Evolutionary conservation across 2,113 vertebrate genomes (phyloP).

Genomic region (Trogon melanurus): DNA sequence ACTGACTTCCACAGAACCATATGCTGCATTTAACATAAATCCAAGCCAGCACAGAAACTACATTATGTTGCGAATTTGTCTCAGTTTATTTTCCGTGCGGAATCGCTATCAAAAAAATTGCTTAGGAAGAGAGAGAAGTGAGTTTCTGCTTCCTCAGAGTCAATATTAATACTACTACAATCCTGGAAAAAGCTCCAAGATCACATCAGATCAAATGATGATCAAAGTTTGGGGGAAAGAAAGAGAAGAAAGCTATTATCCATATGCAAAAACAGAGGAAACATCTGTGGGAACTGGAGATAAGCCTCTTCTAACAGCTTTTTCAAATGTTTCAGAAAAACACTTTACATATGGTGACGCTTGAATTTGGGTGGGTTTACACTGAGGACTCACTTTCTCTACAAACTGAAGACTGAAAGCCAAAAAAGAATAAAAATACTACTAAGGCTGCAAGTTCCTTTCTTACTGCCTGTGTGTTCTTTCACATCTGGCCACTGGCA

Average conservation of each 20-base stretch:
- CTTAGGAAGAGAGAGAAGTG: not conserved
- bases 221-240: not conserved
- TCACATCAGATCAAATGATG: not conserved
- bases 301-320: conserved; percentile 6
- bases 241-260: not conserved
- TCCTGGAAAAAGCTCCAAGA: not conserved
- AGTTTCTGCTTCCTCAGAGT: not conserved
- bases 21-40: conserved; percentile 36
- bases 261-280: not conserved
- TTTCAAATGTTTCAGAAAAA: conserved; percentile 11
- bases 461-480: not conserved
- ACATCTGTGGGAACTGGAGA: conserved; percentile 28
- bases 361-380: conserved; percentile 7
- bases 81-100: not conserved
- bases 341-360: not conserved
- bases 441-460: not conserved
- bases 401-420: not conserved
- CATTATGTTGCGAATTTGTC: not conserved
- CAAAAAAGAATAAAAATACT: not conserved
- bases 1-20: conserved; percentile 41
- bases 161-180: not conserved
- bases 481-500: not conserved
- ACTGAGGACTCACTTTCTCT: not conserved
- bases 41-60: conserved; percentile 3
- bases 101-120: not conserved